These are phyloP conservation scores for Gastracanthus pulcherrimus DNA, from an alignment of 2,888 invertebrate genomes.

Conservation along the genomic window DNA sequence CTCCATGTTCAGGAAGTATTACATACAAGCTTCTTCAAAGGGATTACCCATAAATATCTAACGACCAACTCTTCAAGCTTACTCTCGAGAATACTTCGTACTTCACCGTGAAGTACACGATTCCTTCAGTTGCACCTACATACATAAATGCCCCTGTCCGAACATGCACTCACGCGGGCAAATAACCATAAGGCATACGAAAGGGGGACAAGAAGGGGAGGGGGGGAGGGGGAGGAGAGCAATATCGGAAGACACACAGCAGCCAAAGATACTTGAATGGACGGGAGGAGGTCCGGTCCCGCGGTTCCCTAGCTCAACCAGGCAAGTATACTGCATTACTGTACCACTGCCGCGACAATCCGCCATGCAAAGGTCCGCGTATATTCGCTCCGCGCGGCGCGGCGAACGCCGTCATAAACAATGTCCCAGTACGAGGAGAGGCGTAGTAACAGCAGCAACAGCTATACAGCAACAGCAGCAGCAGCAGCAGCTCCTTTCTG, in stretches of 20 bases:
- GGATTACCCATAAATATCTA: no score
- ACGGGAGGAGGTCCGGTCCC: conserved; percentile 8
- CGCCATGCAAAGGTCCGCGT: conserved; percentile 14
- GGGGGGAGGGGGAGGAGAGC: no score
- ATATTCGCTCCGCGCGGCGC: no score
- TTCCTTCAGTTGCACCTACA: background rate
- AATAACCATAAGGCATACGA: conserved; percentile 5
- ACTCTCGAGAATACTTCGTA: background rate
- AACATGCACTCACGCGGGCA: conserved; percentile 1
- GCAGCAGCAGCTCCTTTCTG: conserved; percentile 18
- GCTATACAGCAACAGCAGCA: background rate
- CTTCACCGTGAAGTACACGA: background rate
- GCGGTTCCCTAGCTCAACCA: conserved; percentile 6
- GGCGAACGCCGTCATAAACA: conserved; percentile 53
- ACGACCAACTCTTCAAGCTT: no score
- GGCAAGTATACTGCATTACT: no score
- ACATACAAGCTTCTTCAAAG: no score
- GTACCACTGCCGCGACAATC: conserved; percentile 39
- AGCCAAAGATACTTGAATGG: background rate
- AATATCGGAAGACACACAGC: no score
- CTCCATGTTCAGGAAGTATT: no score
- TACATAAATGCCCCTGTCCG: background rate
- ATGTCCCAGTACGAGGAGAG: conserved; percentile 27
- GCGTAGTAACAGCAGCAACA: background rate
- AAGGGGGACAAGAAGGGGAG: background rate